Base-by-base conservation (phyloP, 2,797 vertebrate species). In the Eremophila alpestris region DNA sequence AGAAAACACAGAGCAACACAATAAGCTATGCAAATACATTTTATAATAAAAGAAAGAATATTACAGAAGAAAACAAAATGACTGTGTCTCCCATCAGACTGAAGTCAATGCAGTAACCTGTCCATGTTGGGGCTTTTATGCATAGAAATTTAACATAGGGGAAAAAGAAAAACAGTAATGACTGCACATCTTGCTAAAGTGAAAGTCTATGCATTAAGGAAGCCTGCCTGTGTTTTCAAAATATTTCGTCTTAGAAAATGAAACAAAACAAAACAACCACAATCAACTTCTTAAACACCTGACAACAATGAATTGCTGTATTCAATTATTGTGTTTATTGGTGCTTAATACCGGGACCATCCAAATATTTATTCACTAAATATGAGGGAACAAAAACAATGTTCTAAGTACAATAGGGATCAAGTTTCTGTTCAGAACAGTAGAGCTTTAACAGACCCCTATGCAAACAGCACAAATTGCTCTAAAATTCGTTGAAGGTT, bases 291-390 rank as follows among this genome's bases (percentile, higher is more conserved):
- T 86, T 96, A 98, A 98, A 98, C 97, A 98, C 96, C 98, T 98
- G 97, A 97, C 97, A 96, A 96, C 86, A 96, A 95, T 97, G 97
- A 98, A 97, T 97, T 97, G 95, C 97, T 98, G 93, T 97, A 95
- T 98, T 98, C 98, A 98, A 98, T 98, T 98, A 98, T 98, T 98
- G 96, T 98, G 97, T 98, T 98, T 98, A 98, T 98, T 77, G 80
- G 55, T 67, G 60, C 74, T 45, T 91, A 95, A 95, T 95, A 89
- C 98, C 83, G 68, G 97, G 97, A 98, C 98, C 97, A 98, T 98
- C 98, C 98, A 98, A 99, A 98, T 98, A 98, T 98, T 99, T 98
- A 98, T 98, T 98, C 98, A 98, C 98, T 98, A 98, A 98, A 97
- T 97, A 98, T 92, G 97, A 98, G 98, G 97, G 98, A 98, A 98